Conservation (phyloP, 53 echinoderm and acorn worm species). For the Zoroaster sp. region DNA sequence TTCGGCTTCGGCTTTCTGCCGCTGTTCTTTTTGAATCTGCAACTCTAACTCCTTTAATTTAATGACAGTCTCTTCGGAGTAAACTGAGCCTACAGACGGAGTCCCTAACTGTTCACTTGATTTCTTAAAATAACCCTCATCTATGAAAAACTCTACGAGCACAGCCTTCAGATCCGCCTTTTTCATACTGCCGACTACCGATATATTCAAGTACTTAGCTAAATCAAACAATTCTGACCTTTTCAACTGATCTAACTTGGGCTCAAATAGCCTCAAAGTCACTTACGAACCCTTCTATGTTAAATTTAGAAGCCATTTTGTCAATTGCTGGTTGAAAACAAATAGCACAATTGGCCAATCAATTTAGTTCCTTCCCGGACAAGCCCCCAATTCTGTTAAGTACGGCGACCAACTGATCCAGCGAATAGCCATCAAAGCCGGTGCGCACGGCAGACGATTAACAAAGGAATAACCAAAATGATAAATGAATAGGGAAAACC, state of each 20-base stretch:
- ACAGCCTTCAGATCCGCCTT: constrained; percentile 29
- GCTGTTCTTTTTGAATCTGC: background rate
- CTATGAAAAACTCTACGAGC: background rate
- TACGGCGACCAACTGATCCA: too few species aligned
- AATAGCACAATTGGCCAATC: too few species aligned
- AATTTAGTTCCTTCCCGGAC: too few species aligned
- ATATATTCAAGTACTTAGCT: constrained; percentile 10
- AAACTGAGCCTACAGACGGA: background rate
- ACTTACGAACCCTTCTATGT: background rate
- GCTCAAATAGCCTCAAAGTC: background rate
- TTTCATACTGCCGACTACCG: constrained; percentile 7
- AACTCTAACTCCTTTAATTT: background rate
- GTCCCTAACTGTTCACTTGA: too few species aligned
- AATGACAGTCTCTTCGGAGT: background rate
- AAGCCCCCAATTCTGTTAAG: too few species aligned
- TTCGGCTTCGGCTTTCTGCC: background rate
- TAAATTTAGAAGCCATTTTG: constrained; percentile 25
- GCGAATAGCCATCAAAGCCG: too few species aligned
- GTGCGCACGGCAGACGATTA: too few species aligned
- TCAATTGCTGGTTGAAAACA: too few species aligned
- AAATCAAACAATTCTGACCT: constrained; percentile 22
- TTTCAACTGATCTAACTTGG: constrained; percentile 2
- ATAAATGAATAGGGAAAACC: too few species aligned
- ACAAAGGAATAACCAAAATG: too few species aligned
- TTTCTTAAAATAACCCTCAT: background rate